A percentile compares a stretch with the other conserved stretches of the same genome.
Conservation (phyloP, 2,888 invertebrate species). For the Vannuccia rotundouncinata region DNA sequence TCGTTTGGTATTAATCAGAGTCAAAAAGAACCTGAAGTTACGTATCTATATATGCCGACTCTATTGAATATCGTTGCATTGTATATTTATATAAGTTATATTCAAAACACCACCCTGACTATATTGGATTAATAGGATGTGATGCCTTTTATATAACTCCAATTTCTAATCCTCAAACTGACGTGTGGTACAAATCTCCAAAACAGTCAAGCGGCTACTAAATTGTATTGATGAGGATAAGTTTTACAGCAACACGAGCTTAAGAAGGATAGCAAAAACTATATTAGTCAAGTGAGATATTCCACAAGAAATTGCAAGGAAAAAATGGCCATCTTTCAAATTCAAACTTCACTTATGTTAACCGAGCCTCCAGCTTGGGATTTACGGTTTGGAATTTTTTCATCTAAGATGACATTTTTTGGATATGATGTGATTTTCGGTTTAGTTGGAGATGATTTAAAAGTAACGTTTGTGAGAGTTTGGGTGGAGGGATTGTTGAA, state of each 20-base stretch:
- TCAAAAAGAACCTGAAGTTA: slow-evolving; percentile 4
- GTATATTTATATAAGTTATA: slow-evolving; percentile 20
- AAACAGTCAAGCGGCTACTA: background rate
- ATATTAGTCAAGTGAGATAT: background rate
- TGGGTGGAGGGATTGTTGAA: no score
- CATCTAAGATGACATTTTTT: no score
- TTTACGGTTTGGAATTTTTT: no score
- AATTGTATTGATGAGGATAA: no score
- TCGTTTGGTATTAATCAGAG: slow-evolving; percentile 16
- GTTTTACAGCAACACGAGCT: no score
- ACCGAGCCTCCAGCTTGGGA: background rate
- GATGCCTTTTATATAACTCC: slow-evolving; percentile 14
- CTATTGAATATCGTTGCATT: slow-evolving; percentile 11
- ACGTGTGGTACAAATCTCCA: slow-evolving; percentile 4
- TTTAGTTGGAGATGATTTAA: no score
- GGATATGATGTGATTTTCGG: no score
- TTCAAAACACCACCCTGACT: background rate
- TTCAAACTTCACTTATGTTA: background rate
- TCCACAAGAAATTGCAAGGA: background rate
- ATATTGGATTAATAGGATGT: slow-evolving; percentile 2
- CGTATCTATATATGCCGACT: slow-evolving; percentile 24
- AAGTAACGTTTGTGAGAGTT: no score
- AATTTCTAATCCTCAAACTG: slow-evolving; percentile 15
- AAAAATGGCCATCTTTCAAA: background rate
- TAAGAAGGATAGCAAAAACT: background rate